phyloP scores from a whole-genome alignment of 2,113 vertebrate species.

The Anarhynchus alexandrinus region DNA sequence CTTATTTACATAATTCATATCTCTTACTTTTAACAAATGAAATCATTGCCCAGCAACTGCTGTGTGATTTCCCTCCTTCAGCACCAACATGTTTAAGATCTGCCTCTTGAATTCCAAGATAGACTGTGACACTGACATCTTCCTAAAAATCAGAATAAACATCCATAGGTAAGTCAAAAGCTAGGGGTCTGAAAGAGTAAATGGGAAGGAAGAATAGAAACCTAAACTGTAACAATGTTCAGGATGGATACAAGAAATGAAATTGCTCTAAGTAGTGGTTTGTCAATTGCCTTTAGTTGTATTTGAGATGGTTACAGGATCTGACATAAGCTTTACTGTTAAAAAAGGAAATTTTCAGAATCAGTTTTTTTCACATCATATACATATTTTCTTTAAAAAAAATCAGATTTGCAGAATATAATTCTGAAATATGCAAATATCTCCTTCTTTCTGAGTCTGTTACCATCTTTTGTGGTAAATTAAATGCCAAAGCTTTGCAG shows the following conservation, averaged over 20 bases:
- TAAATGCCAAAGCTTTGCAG: neutral
- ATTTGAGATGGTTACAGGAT: neutral
- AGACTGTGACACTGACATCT: neutral
- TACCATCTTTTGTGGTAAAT: neutral
- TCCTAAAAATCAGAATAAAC: neutral
- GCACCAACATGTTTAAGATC: fast-evolving
- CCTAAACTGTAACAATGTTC: neutral
- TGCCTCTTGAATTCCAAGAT: neutral
- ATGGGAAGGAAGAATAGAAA: neutral
- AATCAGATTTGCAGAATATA: neutral
- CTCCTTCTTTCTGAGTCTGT: neutral
- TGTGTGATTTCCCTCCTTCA: neutral
- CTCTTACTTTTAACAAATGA: neutral
- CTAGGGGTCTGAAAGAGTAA: neutral
- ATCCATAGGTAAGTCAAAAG: neutral
- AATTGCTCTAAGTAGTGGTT: neutral
- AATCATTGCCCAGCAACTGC: neutral
- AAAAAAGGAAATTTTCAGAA: neutral
- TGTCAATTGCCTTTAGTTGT: neutral
- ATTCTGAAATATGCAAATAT: neutral
- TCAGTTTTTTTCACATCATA: neutral
- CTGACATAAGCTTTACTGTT: neutral
- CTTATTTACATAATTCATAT: neutral
- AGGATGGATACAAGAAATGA: neutral
- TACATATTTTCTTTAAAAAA: neutral